Evolutionary conservation across 30 jellyfish, hydroid and myxozoan species (phyloP).

Genomic region (Turritopsis dohrnii): DNA sequence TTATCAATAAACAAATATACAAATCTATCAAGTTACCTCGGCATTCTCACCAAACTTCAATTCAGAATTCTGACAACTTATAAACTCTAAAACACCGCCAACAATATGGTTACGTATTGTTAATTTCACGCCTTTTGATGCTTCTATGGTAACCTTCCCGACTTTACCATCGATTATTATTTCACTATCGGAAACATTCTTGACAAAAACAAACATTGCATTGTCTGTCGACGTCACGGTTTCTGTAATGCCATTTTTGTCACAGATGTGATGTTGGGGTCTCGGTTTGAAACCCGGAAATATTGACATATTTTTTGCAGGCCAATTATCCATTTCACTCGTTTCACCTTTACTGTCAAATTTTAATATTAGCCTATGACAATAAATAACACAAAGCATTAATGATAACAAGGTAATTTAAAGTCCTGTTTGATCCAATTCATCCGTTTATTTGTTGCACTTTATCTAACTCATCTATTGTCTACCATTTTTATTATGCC

Average conservation of each 20-base stretch:
- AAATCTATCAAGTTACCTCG: constrained; percentile 41
- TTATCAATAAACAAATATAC: no score
- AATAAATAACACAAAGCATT: no score
- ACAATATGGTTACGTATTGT: constrained; percentile 39
- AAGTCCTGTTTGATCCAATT: no score
- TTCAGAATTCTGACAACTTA: constrained; percentile 32
- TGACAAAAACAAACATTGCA: constrained; percentile 62
- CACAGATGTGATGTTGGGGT: constrained; percentile 51
- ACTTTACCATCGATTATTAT: constrained; percentile 68
- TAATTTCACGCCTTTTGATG: constrained; percentile 29
- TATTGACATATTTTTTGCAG: constrained; percentile 1
- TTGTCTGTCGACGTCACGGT: constrained; percentile 39
- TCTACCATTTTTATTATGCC: no score
- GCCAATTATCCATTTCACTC: neutral
- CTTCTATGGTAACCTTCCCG: constrained; percentile 73
- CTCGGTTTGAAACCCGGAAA: constrained; percentile 87
- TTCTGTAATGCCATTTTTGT: constrained; percentile 46
- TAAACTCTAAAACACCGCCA: constrained; percentile 69
- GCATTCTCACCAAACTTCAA: constrained; percentile 35
- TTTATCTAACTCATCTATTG: no score
- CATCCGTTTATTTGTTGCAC: no score
- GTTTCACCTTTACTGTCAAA: no score
- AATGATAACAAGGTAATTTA: no score
- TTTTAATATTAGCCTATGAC: no score
- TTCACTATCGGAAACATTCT: constrained; percentile 50